These are phyloP conservation scores for Coelogynopora nodosa DNA, from an alignment of 2,888 invertebrate genomes.

Conservation along the genomic window DNA sequence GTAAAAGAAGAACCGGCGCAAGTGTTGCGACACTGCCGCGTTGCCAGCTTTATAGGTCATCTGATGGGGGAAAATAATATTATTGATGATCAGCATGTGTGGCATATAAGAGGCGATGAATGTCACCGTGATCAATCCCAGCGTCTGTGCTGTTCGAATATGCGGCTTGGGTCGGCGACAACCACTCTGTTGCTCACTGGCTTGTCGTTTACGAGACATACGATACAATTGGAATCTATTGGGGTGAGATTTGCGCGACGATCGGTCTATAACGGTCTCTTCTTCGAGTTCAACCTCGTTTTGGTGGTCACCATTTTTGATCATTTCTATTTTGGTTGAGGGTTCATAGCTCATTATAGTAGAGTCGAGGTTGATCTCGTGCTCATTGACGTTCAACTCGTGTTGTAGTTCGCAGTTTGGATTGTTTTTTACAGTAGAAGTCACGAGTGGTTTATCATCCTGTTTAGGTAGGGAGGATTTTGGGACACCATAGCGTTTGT, in stretches of 20 bases:
- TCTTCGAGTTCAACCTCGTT: not conserved
- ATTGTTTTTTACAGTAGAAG: not conserved
- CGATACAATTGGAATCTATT: not conserved
- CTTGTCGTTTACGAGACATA: not conserved
- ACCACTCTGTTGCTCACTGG: not conserved
- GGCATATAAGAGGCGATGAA: conserved; percentile 54
- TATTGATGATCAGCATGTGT: conserved; percentile 50
- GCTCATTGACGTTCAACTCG: not conserved
- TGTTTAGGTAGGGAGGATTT: not conserved
- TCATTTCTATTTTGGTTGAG: too few relatives aligned
- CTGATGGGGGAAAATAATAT: conserved; percentile 42
- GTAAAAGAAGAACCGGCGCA: conserved; percentile 50
- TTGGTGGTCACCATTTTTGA: not conserved
- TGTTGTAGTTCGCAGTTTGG: not conserved
- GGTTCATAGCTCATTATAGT: too few relatives aligned
- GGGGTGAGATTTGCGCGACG: not conserved
- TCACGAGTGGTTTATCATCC: not conserved
- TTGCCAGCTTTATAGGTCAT: not conserved
- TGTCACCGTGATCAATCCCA: conserved; percentile 52
- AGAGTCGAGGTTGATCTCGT: not conserved
- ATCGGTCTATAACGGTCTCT: not conserved
- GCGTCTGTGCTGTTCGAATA: conserved; percentile 52
- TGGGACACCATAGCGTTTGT: not conserved
- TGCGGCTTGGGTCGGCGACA: conserved; percentile 38
- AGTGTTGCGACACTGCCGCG: not conserved